Evolutionary conservation across 2,888 invertebrate species (phyloP).

Genomic region (Neocrepidodera transversa): DNA sequence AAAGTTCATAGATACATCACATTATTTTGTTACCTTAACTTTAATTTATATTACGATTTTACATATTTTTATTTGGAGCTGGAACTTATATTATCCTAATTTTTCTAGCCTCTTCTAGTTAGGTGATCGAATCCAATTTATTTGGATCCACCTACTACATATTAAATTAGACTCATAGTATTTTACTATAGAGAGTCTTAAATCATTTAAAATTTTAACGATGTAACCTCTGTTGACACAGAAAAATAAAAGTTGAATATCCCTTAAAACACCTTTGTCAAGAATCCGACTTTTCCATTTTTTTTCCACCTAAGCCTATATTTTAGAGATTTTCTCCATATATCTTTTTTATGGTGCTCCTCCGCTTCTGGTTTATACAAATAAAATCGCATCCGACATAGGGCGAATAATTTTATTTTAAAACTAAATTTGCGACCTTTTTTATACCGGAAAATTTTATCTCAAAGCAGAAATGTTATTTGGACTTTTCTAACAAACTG

Average conservation of each 20-base stretch:
- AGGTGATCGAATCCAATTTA: no score
- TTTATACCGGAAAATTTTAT: conserved; percentile 5
- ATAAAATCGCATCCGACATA: conserved; percentile 3
- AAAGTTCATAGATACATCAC: no score
- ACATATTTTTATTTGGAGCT: no score
- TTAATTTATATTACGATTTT: no score
- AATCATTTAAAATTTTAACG: no score
- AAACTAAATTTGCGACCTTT: conserved; percentile 5
- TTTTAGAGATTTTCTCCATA: conserved; percentile 2
- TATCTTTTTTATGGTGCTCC: conserved; percentile 10
- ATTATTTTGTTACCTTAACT: no score
- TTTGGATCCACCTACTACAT: no score
- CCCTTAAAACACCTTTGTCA: conserved; percentile 7
- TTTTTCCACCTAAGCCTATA: conserved; percentile 11
- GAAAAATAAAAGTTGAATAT: neutral
- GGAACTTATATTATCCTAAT: no score
- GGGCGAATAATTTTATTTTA: conserved; percentile 9
- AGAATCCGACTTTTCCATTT: conserved; percentile 2
- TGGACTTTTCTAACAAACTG: neutral
- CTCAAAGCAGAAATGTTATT: conserved; percentile 3
- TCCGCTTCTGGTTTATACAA: conserved; percentile 1
- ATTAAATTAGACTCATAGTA: no score
- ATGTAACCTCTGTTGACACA: no score
- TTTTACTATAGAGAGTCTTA: no score
- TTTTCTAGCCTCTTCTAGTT: no score